phyloP scores from a whole-genome alignment of 2,797 vertebrate species.

The Lagorchestes hirsutus region DNA sequence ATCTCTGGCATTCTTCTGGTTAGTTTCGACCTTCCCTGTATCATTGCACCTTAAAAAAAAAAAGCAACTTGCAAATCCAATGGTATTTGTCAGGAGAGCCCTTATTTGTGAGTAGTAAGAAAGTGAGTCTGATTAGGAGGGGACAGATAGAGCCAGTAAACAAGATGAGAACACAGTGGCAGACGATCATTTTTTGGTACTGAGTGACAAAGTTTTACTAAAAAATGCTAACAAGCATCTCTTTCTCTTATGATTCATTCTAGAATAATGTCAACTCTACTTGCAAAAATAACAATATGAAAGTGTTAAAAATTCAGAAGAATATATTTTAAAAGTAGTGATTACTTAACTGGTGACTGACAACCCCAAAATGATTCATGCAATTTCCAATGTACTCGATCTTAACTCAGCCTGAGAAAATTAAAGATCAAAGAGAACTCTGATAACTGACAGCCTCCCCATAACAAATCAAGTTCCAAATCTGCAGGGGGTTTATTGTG shows the following conservation, averaged over 20 bases:
- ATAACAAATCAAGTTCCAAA: fast-evolving
- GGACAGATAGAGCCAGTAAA: neutral
- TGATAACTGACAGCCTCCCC: neutral
- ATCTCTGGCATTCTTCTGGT: neutral
- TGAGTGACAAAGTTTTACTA: conserved; percentile 37
- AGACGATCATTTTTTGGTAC: neutral
- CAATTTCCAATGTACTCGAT: neutral
- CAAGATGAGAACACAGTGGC: conserved; percentile 17
- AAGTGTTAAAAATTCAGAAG: conserved; percentile 53
- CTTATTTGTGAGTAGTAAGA: neutral
- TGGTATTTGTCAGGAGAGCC: neutral
- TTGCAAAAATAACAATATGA: conserved; percentile 24
- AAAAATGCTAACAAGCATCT: conserved; percentile 39
- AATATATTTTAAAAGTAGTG: neutral
- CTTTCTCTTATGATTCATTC: conserved; percentile 73
- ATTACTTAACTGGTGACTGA: conserved; percentile 45
- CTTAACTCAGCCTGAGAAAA: neutral
- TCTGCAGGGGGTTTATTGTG: neutral
- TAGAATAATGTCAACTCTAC: conserved; percentile 46
- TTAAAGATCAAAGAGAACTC: neutral
- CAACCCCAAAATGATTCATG: neutral
- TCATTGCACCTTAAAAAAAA: neutral
- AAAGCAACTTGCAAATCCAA: neutral
- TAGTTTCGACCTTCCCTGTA: neutral
- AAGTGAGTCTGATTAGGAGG: neutral